Conservation (phyloP, 1,140 invertebrate genomes). For the Drosophila nigrodunni region DNA sequence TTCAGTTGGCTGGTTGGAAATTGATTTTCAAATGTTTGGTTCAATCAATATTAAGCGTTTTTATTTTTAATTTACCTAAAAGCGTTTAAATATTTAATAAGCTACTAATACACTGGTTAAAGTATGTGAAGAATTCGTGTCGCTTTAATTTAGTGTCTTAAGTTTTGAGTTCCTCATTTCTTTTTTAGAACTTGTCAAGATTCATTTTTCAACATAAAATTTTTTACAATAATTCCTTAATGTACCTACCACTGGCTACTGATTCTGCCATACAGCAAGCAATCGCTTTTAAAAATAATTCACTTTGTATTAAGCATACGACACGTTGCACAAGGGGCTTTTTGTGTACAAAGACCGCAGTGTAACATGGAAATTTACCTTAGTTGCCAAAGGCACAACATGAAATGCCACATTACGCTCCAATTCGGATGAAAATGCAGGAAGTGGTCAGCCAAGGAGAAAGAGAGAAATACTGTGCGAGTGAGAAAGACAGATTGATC, state of each 20-base stretch:
- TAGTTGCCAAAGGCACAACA: constrained; percentile 50
- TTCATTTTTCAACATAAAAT: too few relatives aligned
- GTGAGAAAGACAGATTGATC: constrained; percentile 5
- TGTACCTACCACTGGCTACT: too few relatives aligned
- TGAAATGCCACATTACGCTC: constrained; percentile 79
- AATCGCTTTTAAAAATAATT: constrained; percentile 38
- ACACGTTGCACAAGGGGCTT: constrained; percentile 45
- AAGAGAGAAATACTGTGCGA: not conserved
- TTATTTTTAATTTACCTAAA: not conserved
- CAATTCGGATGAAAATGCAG: constrained; percentile 72
- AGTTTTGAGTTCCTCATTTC: not conserved
- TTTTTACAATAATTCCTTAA: not conserved
- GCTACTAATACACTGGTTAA: too few relatives aligned
- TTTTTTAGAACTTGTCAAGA: not conserved
- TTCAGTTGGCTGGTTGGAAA: constrained; percentile 8
- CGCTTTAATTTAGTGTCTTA: too few relatives aligned
- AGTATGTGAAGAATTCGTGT: too few relatives aligned
- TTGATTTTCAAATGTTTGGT: not conserved
- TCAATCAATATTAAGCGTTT: not conserved
- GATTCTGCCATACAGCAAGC: not conserved
- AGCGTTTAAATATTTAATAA: too few relatives aligned
- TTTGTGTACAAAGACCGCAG: constrained; percentile 21
- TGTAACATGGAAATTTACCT: constrained; percentile 37
- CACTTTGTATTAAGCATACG: constrained; percentile 61
- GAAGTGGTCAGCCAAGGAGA: constrained; percentile 67